Base-by-base conservation (phyloP, 2,888 invertebrate species). In the Drosophila paramelanica region DNA sequence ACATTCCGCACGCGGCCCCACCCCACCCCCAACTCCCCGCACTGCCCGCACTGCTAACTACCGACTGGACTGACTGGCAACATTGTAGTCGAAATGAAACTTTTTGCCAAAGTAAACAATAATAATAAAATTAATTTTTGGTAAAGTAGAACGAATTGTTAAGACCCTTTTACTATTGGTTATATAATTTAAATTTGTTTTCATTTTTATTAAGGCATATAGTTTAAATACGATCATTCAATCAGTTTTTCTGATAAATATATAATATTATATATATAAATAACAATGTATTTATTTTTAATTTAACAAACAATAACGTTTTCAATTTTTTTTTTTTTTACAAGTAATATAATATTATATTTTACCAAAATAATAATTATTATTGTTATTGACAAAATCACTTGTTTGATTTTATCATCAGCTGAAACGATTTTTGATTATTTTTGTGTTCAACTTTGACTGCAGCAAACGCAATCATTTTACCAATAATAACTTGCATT, bases 101-200 rank as follows among this genome's bases (percentile, higher is more conserved):
- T 79, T 68, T 65, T 57, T 31, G 51, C 52, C 66, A 74, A 86
- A 71, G 70, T 64, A 80, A 86, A 88, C 87, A 83, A 79, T 79
- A 74, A 77, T 51, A 78, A 68, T 65, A 58, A 65, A 67, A 67
- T 64, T 7, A 11, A n/a, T 14, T 43, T 20, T 20, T 0, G 3
- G 7, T 7, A 20, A 23, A 10, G 10, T 20, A 23, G 14, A 43
- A 20, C 75, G 75, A 78, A 55, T 1, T 10, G 11, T 3, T 1
- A 5, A 61, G 6, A 47, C 75, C 13, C 75, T 75, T 39, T 17
- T 13, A 14, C 14, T 11, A 2, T 11, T 11, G 33, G 10, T 11
- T n/a, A n/a, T n/a, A n/a, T n/a, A n/a, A n/a, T 33, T 33, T 4
- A 31, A 31, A 31, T 27, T 27, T n/a, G n/a, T n/a, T n/a, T n/a